These are phyloP conservation scores for Sinocyclocheilus anshuiensis DNA, from an alignment of 2,113 vertebrate species.

Conservation along the genomic window DNA sequence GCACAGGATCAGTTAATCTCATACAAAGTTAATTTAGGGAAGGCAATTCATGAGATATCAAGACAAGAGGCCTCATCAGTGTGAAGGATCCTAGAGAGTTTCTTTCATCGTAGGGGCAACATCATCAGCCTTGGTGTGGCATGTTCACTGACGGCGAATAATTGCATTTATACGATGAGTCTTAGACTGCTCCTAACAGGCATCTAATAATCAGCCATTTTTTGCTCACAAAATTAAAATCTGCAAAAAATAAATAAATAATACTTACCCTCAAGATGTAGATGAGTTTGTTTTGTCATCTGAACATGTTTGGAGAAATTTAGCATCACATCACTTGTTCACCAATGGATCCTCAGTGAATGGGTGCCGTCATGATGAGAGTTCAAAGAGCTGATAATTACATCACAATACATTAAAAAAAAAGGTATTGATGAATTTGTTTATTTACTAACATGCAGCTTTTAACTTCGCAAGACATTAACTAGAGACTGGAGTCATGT, in stretches of 20 bases:
- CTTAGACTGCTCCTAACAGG: slow-evolving; percentile 1
- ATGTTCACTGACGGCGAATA: background rate
- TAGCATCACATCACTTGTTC: background rate
- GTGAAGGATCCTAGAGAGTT: slow-evolving; percentile 19
- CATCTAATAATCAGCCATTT: background rate
- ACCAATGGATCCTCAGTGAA: background rate
- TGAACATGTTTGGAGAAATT: background rate
- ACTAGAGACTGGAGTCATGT: too few relatives aligned
- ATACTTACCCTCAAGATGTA: too few relatives aligned
- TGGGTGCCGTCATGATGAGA: background rate
- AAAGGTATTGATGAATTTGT: too few relatives aligned
- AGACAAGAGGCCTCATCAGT: slow-evolving; percentile 9
- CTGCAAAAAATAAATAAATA: background rate
- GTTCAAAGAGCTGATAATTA: background rate
- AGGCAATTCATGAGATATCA: background rate
- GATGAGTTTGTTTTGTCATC: too few relatives aligned
- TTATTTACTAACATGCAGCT: too few relatives aligned
- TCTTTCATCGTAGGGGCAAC: background rate
- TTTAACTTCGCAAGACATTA: too few relatives aligned
- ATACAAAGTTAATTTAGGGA: slow-evolving; percentile 19
- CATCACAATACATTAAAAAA: too few relatives aligned
- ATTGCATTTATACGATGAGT: background rate
- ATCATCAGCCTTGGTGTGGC: background rate
- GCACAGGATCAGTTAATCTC: slow-evolving; percentile 22
- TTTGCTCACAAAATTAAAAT: background rate